These are phyloP conservation scores for Drosophila nr. perissopoda DNA, from an alignment of 2,888 invertebrate species.

Conservation along the genomic window DNA sequence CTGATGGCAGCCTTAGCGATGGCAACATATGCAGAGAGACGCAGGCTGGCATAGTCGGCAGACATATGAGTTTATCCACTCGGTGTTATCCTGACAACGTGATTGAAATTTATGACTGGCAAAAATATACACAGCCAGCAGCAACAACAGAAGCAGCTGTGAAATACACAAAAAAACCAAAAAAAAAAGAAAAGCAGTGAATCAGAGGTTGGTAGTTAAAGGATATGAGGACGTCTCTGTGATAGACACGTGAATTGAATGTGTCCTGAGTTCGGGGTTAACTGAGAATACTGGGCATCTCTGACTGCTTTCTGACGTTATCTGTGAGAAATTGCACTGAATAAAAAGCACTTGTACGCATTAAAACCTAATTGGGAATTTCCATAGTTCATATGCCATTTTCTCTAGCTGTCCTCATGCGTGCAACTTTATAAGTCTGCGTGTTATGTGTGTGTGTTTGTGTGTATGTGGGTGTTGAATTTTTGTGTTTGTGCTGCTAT, in stretches of 20 bases:
- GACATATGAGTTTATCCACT: conserved; percentile 77
- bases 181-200: background rate
- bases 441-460: conserved; percentile 8
- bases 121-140: conserved; percentile 63
- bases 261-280: conserved; percentile 7
- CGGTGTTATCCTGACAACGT: conserved; percentile 80
- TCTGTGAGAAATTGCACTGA: conserved; percentile 79
- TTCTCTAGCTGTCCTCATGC: conserved; percentile 54
- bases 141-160: conserved; percentile 25
- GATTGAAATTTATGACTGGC: conserved; percentile 81
- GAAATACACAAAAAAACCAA: conserved; percentile 4
- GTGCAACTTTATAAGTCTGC: background rate
- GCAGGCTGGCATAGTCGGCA: conserved; percentile 29
- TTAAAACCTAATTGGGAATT: conserved; percentile 83
- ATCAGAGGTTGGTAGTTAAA: background rate
- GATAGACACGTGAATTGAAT: conserved; percentile 70
- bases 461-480: conserved; percentile 26
- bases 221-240: conserved; percentile 3
- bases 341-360: conserved; percentile 81
- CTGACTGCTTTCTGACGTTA: conserved; percentile 15
- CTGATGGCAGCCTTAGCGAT: conserved; percentile 48
- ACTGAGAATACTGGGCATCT: conserved; percentile 9
- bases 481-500: conserved; percentile 35
- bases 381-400: conserved; percentile 80
- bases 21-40: conserved; percentile 64